Conservation (phyloP, 2,113 vertebrate genomes). For the Centropus bengalensis region DNA sequence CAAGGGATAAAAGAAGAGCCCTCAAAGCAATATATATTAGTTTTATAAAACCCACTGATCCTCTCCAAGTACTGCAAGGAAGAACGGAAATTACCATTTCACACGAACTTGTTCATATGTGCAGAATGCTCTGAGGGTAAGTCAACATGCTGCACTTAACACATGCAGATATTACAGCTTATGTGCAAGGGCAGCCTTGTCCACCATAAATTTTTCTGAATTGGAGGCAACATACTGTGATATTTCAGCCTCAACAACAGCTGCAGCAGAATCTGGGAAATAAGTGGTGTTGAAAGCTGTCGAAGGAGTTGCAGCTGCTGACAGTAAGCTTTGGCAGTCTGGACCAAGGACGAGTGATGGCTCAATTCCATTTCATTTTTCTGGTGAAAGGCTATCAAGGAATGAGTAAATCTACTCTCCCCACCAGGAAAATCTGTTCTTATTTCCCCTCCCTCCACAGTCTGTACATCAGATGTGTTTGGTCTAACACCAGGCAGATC, state of each 20-base stretch:
- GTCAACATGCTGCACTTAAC: background rate
- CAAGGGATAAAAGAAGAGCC: background rate
- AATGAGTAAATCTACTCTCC: background rate
- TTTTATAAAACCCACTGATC: background rate
- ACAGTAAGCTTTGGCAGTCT: background rate
- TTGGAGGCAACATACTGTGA: background rate
- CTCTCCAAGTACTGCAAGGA: background rate
- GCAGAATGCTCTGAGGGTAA: background rate
- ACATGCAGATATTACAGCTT: background rate
- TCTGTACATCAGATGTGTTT: background rate
- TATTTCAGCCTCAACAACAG: background rate
- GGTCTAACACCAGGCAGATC: background rate
- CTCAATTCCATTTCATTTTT: background rate
- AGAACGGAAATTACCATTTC: background rate
- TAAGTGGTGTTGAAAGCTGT: background rate
- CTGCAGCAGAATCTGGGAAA: background rate
- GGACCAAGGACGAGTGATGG: background rate
- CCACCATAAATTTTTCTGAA: background rate
- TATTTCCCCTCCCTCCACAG: background rate
- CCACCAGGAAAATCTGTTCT: background rate
- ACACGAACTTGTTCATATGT: background rate
- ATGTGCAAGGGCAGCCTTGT: background rate
- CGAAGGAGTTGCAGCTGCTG: background rate
- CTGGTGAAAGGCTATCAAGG: background rate
- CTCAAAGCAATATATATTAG: background rate